Evolutionary conservation across 2,888 invertebrate species (phyloP).

Genomic region (Phymatocera aterrima): DNA sequence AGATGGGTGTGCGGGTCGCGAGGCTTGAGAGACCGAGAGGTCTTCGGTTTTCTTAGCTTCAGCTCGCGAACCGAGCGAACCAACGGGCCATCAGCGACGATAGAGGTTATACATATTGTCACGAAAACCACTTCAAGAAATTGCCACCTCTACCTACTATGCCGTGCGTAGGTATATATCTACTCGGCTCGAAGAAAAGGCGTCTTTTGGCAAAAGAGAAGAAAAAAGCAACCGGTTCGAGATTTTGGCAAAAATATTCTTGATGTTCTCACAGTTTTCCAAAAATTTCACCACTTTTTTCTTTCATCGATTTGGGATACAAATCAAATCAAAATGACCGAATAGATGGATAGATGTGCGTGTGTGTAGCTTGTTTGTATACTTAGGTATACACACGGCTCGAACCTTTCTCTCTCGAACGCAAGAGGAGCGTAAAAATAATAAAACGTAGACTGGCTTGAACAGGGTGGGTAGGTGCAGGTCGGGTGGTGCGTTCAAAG

Average conservation of each 20-base stretch:
- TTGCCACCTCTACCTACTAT: slow-evolving; percentile 1
- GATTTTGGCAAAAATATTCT: too few species aligned
- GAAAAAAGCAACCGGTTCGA: neutral
- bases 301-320: too few species aligned
- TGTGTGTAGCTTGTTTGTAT: too few species aligned
- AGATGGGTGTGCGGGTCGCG: slow-evolving; percentile 1
- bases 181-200: too few species aligned
- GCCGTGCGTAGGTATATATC: neutral
- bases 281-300: too few species aligned
- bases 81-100: slow-evolving; percentile 38
- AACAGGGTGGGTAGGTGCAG: neutral
- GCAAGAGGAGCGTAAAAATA: slow-evolving; percentile 53
- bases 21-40: slow-evolving; percentile 23
- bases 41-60: neutral
- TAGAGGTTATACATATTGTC: slow-evolving; percentile 43
- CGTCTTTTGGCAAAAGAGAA: slow-evolving; percentile 29
- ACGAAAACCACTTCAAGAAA: slow-evolving; percentile 40
- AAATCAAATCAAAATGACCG: too few species aligned
- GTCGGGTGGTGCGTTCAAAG: slow-evolving; percentile 52
- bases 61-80: neutral
- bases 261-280: too few species aligned
- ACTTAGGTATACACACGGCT: too few species aligned
- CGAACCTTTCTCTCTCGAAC: too few species aligned
- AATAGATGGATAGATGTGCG: too few species aligned
- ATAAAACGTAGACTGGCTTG: slow-evolving; percentile 45